Percentiles rank a stretch among this genome's conserved stretches.
Conservation (phyloP, 2,888 invertebrate genomes). For the Lasioglossum leucozonium region DNA sequence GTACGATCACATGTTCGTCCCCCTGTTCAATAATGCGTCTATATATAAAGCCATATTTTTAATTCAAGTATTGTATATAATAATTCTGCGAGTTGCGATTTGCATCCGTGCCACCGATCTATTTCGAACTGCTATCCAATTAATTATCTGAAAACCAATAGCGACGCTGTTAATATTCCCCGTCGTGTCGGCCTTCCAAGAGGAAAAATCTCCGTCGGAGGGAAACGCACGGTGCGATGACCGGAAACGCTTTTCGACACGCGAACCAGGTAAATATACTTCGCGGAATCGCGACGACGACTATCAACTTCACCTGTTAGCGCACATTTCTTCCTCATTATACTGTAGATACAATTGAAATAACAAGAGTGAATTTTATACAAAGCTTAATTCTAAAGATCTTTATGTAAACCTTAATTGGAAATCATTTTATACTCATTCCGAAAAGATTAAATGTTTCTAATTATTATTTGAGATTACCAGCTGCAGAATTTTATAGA, state of each 20-base stretch:
- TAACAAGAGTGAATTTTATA: too few species aligned
- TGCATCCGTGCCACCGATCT: not conserved
- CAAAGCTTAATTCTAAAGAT: too few species aligned
- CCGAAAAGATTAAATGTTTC: too few species aligned
- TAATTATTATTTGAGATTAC: too few species aligned
- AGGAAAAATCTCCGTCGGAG: not conserved
- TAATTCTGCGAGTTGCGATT: too few species aligned
- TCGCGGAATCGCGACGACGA: not conserved
- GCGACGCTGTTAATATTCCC: not conserved
- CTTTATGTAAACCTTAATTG: too few species aligned
- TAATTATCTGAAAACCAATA: constrained; percentile 20
- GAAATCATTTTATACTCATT: too few species aligned
- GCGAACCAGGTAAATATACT: not conserved
- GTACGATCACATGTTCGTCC: not conserved
- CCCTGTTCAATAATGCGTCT: not conserved
- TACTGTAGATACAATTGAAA: too few species aligned
- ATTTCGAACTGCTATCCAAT: constrained; percentile 11
- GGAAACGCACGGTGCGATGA: not conserved
- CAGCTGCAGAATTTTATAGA: too few species aligned
- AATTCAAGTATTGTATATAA: constrained; percentile 1
- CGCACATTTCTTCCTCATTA: not conserved
- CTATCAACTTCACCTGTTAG: not conserved
- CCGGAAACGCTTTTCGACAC: not conserved
- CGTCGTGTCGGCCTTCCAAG: not conserved
- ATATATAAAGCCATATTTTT: not conserved